These are phyloP conservation scores for Drosophila austrosaltans DNA, from an alignment of 2,888 invertebrate genomes.

Conservation along the genomic window DNA sequence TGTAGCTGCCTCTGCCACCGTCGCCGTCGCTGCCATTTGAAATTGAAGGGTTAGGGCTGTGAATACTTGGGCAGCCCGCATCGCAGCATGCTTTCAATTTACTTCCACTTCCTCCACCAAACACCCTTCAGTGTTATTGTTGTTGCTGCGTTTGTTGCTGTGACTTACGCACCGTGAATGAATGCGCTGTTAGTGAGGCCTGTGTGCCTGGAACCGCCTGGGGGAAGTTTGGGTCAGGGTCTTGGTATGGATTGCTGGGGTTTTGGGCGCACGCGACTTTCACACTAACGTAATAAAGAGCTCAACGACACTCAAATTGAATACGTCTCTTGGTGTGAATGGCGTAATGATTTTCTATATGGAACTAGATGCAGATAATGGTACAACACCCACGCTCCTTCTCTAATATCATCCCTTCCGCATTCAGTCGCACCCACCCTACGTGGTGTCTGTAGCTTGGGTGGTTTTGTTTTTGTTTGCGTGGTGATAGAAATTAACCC, in stretches of 20 bases:
- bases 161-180: conserved; percentile 79
- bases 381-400: conserved; percentile 42
- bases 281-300: conserved; percentile 83
- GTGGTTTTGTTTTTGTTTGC: conserved; percentile 77
- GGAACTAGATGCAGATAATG: conserved; percentile 79
- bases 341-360: conserved; percentile 81
- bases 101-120: conserved; percentile 62
- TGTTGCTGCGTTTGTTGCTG: conserved; percentile 51
- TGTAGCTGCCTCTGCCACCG: conserved; percentile 56
- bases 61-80: conserved; percentile 49
- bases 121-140: conserved; percentile 54
- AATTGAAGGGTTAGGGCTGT: conserved; percentile 70
- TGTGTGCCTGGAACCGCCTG: not conserved
- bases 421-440: conserved; percentile 38
- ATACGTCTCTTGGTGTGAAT: conserved; percentile 81
- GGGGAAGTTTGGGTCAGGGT: conserved; percentile 26
- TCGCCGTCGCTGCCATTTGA: conserved; percentile 38
- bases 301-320: conserved; percentile 82
- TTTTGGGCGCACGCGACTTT: conserved; percentile 79
- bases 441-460: conserved; percentile 39
- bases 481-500: conserved; percentile 83
- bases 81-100: conserved; percentile 78
- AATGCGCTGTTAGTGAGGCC: conserved; percentile 62
- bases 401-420: conserved; percentile 25
- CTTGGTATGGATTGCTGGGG: conserved; percentile 36